Percentiles rank a stretch among this genome's conserved stretches.
phyloP scores from a whole-genome alignment of 2,797 vertebrate genomes.

The Fistularia tabacaria region DNA sequence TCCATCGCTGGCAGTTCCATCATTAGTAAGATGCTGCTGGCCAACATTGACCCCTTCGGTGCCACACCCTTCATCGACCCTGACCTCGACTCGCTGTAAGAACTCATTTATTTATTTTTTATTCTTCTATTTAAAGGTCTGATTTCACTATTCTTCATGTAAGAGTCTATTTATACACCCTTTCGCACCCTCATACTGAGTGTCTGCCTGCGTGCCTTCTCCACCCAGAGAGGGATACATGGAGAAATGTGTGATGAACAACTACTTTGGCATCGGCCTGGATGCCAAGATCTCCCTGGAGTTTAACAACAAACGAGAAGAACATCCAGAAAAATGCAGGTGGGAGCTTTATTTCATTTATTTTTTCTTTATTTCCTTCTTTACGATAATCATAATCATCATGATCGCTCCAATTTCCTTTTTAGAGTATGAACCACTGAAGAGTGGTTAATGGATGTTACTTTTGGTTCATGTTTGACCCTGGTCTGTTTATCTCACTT shows the following conservation, averaged over 20 bases:
- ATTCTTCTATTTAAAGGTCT: too few species aligned
- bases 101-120: background rate
- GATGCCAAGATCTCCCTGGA: conserved; percentile 98
- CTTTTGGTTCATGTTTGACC: background rate
- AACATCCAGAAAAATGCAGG: conserved; percentile 98
- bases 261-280: conserved; percentile 97
- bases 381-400: too few species aligned
- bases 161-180: too few species aligned
- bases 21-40: conserved; percentile 98
- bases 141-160: background rate
- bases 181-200: too few species aligned
- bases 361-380: background rate
- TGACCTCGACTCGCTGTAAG: conserved; percentile 95
- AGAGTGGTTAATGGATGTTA: background rate
- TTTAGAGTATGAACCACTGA: too few species aligned
- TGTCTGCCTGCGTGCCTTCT: background rate
- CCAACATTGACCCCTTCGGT: conserved; percentile 95
- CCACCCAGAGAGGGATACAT: conserved; percentile 88
- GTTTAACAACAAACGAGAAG: conserved; percentile 98
- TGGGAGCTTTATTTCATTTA: conserved; percentile 56
- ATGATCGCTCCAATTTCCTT: too few species aligned
- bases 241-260: conserved; percentile 99
- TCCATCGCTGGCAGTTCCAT: conserved; percentile 98
- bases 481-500: background rate
- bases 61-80: conserved; percentile 97